These are phyloP conservation scores for Tamias sibiricus DNA, from an alignment of 2,113 vertebrate species.

Conservation along the genomic window DNA sequence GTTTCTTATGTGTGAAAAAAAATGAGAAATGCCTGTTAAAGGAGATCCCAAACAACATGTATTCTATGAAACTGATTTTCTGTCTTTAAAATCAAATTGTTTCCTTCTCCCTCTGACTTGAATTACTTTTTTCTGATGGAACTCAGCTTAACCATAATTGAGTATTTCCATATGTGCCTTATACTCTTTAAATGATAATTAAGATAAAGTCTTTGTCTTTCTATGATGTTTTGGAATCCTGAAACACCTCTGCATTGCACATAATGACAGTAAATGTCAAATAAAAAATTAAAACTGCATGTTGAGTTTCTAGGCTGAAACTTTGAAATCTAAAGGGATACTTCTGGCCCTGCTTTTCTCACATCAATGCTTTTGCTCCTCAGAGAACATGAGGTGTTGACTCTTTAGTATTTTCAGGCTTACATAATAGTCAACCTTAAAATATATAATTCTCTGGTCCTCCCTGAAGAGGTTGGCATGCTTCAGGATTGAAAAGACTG, in stretches of 20 bases:
- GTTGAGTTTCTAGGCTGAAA: background rate
- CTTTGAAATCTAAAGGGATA: background rate
- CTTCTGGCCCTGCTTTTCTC: background rate
- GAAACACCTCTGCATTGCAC: background rate
- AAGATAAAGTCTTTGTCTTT: background rate
- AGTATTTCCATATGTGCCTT: constrained; percentile 12
- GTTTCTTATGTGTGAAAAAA: background rate
- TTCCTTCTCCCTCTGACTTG: background rate
- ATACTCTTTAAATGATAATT: background rate
- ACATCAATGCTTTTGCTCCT: background rate
- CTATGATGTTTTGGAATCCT: background rate
- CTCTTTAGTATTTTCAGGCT: background rate
- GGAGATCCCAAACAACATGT: background rate
- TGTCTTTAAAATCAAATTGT: background rate
- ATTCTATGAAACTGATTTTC: constrained; percentile 9
- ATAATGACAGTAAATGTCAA: background rate
- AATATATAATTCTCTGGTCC: background rate
- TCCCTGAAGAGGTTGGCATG: background rate
- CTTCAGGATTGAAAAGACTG: background rate
- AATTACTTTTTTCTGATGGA: background rate
- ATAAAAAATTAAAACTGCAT: background rate
- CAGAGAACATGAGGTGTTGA: background rate
- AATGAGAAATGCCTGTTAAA: background rate
- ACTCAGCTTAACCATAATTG: background rate
- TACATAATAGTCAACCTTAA: background rate